Evolutionary conservation across 2,113 vertebrate species (phyloP).

Genomic region (Aramus guarauna): DNA sequence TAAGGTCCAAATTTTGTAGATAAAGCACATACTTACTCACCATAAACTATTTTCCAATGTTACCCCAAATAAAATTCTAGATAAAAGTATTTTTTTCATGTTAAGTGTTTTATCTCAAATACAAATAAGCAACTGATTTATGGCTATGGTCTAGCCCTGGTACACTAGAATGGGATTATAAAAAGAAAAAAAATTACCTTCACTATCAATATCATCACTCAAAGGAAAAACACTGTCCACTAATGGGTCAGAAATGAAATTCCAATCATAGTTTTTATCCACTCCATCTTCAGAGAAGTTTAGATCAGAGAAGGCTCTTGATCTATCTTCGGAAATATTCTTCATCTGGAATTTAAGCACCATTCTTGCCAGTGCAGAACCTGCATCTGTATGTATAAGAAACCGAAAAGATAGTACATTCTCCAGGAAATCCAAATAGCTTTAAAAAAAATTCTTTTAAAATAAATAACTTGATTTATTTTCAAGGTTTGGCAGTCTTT

Average conservation of each 20-base stretch:
- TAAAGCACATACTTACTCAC: neutral
- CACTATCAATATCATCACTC: constrained; percentile 86
- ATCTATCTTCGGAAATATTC: constrained; percentile 49
- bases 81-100: neutral
- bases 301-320: constrained; percentile 55
- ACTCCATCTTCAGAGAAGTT: constrained; percentile 76
- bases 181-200: constrained; percentile 74
- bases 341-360: constrained; percentile 82
- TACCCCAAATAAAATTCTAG: neutral
- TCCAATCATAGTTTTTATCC: constrained; percentile 82
- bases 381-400: constrained; percentile 73
- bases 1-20: neutral
- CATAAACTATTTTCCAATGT: neutral
- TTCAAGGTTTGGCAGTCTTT: neutral
- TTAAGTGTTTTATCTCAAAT: neutral
- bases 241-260: constrained; percentile 77
- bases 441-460: neutral
- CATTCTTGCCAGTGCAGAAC: constrained; percentile 80
- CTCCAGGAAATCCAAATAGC: neutral
- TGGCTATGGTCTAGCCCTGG: neutral
- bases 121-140: neutral
- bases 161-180: neutral
- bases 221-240: constrained; percentile 72
- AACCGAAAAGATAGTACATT: neutral
- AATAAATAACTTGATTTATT: neutral